A percentile compares a stretch with the other conserved stretches of the same genome.
Conservation (phyloP, 2,888 invertebrate species). For the Adineta ricciae region DNA sequence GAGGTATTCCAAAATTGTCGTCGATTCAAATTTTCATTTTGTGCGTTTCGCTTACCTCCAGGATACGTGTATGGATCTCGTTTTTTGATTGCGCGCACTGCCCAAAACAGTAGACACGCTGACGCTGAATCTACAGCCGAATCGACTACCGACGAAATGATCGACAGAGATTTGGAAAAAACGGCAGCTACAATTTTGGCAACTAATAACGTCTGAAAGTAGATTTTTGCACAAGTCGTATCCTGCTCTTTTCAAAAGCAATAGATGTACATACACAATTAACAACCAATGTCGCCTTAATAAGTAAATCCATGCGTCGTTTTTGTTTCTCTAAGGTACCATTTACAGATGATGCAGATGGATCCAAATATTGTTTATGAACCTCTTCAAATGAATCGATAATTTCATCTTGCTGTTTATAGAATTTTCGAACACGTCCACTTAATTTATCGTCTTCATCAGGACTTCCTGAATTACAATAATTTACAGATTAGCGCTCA, state of each 20-base stretch:
- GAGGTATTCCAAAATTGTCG: too few relatives aligned
- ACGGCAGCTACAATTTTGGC: conserved; percentile 49
- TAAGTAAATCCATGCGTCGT: neutral
- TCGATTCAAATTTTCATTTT: too few relatives aligned
- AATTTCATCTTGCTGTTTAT: neutral
- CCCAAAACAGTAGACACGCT: conserved; percentile 49
- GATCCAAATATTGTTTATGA: neutral
- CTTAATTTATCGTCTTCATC: too few relatives aligned
- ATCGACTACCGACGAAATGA: conserved; percentile 53
- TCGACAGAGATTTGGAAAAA: conserved; percentile 51
- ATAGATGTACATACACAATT: neutral
- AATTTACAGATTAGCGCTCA: too few relatives aligned
- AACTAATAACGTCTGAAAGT: conserved; percentile 42
- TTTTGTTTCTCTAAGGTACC: neutral
- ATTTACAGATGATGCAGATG: neutral
- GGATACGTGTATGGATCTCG: conserved; percentile 51
- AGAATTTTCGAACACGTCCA: neutral
- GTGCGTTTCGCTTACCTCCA: conserved; percentile 45
- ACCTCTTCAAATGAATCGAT: neutral
- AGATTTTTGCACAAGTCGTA: neutral
- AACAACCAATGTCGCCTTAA: neutral
- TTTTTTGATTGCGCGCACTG: conserved; percentile 46
- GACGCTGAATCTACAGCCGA: conserved; percentile 51
- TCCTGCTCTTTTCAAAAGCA: neutral
- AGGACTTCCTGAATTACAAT: too few relatives aligned